These are phyloP conservation scores for Pherbina coryleti DNA, from an alignment of 2,888 invertebrate genomes.

Conservation along the genomic window DNA sequence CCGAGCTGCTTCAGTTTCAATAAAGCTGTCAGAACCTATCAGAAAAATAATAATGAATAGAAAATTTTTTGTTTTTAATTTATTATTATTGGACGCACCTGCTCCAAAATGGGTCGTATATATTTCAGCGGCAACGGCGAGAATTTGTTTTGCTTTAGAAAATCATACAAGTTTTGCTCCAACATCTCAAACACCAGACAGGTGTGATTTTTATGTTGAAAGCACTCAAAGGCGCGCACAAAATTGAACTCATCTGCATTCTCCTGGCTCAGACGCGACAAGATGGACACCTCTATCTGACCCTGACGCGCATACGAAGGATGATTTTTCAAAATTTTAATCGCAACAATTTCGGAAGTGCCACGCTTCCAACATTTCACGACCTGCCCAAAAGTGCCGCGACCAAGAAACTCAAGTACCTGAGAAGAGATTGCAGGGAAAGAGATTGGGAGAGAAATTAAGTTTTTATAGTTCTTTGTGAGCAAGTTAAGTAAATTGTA, in stretches of 20 bases:
- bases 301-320: constrained; percentile 99
- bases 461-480: neutral
- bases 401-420: constrained; percentile 98
- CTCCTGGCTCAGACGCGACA: constrained; percentile 93
- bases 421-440: constrained; percentile 66
- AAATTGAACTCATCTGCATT: constrained; percentile 99
- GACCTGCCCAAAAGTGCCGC: constrained; percentile 99
- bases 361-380: constrained; percentile 99
- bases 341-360: constrained; percentile 99
- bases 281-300: constrained; percentile 98
- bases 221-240: constrained; percentile 99
- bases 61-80: neutral
- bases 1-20: constrained; percentile 88
- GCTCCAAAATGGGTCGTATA: constrained; percentile 98
- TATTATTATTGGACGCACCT: constrained; percentile 75
- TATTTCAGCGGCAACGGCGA: constrained; percentile 97
- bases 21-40: constrained; percentile 76
- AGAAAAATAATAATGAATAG: neutral
- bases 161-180: constrained; percentile 99
- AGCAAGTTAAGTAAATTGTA: neutral
- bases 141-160: constrained; percentile 99
- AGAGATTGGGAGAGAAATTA: neutral
- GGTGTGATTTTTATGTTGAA: constrained; percentile 99
- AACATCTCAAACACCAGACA: constrained; percentile 99
- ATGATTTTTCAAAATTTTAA: constrained; percentile 99